Evolutionary conservation across 1,140 invertebrate genomes (phyloP), one percentile per base, ranked within the genome.

Genomic region (Brachionus rotundiformis): DNA sequence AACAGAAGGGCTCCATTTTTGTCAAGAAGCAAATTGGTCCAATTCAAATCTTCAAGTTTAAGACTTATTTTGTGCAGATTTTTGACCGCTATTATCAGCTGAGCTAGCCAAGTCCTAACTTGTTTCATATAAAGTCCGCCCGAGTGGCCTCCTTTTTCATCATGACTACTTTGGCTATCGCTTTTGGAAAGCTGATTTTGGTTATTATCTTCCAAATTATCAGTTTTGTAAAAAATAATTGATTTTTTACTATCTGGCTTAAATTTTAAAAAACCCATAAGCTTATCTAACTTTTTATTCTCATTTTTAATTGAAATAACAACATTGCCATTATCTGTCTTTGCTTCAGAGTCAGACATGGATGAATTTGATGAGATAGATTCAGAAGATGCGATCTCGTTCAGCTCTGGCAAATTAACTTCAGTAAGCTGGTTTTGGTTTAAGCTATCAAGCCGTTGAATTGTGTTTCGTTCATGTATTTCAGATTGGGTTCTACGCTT

Each of bases 71-170:
- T 36, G 44, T 77, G 75, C n/a, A 77, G 29, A 77, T 59, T 29
- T 59, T 77, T 77, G 5, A 77, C 19, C 29, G 41, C 36, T 7
- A 25, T 33, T 33, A 77, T 29, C 31, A 77, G 41, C 44, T 77
- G 75, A 2, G 75, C 75, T 77, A 77, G 31, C 75, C 75, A 77
- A 23, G 49, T 11, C 23, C 49, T 77, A n/a, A 47, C 19, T 49
- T 59, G 75, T n/a, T 59, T 77, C 8, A 5, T 5, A n/a, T 33
- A 75, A 2, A 49, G 10, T 8, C 33, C n/a, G 29, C 8, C 5
- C n/a, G 7, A n/a, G 10, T 2, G 4, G 27, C 19, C 25, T 27
- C 16, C 13, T 44, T 31, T 75, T 49, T 49, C 44, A 49, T 44
- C 71, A 27, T 49, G 71, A n/a, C 71, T 75, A 49, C 71, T 44